Evolutionary conservation across 2,113 vertebrate genomes (phyloP), one percentile per base, ranked within the genome.

Genomic region (Sylvilagus bachmani): DNA sequence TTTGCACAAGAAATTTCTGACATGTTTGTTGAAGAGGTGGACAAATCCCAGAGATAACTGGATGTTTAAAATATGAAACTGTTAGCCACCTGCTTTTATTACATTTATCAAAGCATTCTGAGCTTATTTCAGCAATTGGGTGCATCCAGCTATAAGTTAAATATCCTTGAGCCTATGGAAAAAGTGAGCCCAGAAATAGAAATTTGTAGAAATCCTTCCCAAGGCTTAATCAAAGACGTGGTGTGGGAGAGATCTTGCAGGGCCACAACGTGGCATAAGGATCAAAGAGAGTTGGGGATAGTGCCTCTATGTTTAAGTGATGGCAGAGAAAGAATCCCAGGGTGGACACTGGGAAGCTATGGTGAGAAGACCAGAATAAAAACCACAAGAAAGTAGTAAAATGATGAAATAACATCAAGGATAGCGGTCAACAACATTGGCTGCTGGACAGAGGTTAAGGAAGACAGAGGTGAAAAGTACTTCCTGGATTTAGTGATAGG

Each of bases 51-150:
- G 51, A 70, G 44, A 25, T 53, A 90, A 58, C 9, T 86, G 69
- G 49, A 44, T 92, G 12, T 91, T 88, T 84, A 74, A 91, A 81
- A 64, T 11, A 88, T 82, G 25, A 86, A 53, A 74, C 27, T 29
- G 22, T 67, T 93, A 84, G 80, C 67, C 62, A 31, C 11, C 29
- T 86, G n/a, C 55, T 69, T 94, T 94, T 71, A 75, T 84, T 74
- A 21, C 25, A 73, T 90, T 89, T 91, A 61, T 86, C 77, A 91
- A 86, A 81, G 22, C 51, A 92, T 22, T 70, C 36, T 67, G 27
- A 82, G 29, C 55, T 24, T 67, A 87, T 58, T 62, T 84, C 89
- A 93, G 93, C 49, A 4, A 16, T 49, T 79, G 17, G 17, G 38
- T 79, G 10, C 27, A 75, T 89, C 83, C 88, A 79, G 38, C n/a